phyloP scores from a whole-genome alignment of 2,113 vertebrate genomes.

The Rhodinocichla rosea region DNA sequence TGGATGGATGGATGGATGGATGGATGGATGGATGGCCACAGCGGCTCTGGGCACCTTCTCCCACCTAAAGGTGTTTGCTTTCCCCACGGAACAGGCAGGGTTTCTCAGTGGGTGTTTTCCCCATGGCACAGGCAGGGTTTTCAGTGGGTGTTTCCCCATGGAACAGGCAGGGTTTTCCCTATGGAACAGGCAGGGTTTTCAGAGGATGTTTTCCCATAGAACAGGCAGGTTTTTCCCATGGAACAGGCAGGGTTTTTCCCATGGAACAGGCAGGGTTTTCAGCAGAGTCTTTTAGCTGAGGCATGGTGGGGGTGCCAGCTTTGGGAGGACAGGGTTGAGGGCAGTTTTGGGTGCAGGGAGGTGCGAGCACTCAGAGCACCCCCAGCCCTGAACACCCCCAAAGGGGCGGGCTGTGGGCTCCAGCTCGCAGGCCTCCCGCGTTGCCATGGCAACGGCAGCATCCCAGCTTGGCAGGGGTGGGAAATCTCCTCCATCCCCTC shows the following conservation, averaged over 20 bases:
- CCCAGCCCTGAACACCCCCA: background rate
- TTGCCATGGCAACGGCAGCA: constrained; percentile 42
- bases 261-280: background rate
- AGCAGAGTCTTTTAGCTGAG: background rate
- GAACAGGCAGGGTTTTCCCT: background rate
- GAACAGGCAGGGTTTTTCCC: background rate
- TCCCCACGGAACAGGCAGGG: background rate
- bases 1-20: too few species aligned
- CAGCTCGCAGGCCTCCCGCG: background rate
- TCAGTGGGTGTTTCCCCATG: too few species aligned
- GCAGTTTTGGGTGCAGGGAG: background rate
- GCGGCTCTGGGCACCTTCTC: fast-evolving
- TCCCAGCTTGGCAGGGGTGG: background rate
- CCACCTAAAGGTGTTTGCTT: background rate
- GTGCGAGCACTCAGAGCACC: too few species aligned
- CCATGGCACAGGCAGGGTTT: background rate
- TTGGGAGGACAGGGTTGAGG: background rate
- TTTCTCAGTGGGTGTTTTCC: too few species aligned
- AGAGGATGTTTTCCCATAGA: background rate
- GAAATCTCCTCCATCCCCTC: background rate
- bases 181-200: too few species aligned
- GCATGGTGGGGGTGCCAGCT: background rate
- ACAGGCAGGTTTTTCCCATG: background rate
- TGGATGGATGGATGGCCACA: too few species aligned
- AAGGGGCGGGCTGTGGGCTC: background rate